Conservation (phyloP, 2,888 invertebrate species). For the Mythimna loreyi region DNA sequence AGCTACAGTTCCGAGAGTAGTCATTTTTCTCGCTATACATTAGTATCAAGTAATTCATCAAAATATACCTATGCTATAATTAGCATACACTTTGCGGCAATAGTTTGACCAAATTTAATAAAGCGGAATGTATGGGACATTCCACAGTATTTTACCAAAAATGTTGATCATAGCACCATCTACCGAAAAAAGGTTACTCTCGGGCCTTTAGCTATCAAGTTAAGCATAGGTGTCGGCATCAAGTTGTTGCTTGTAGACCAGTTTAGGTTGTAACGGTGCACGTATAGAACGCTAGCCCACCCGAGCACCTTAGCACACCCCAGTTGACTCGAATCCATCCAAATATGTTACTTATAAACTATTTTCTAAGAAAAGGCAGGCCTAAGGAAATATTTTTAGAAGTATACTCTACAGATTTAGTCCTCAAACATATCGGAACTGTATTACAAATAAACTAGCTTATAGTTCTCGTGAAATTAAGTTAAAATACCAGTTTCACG, state of each 20-base stretch:
- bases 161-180: too few species aligned
- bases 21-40: too few species aligned
- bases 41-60: too few species aligned
- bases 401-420: constrained; percentile 49
- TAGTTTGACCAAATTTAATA: too few species aligned
- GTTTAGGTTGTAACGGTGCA: constrained; percentile 41
- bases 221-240: constrained; percentile 19
- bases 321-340: constrained; percentile 35
- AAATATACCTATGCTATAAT: too few species aligned
- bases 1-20: too few species aligned
- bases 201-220: too few species aligned
- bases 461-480: constrained; percentile 47
- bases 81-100: too few species aligned
- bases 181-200: too few species aligned
- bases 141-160: too few species aligned
- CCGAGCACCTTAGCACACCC: constrained; percentile 42
- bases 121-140: too few species aligned
- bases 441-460: constrained; percentile 66
- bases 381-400: constrained; percentile 11
- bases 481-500: constrained; percentile 38
- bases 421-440: constrained; percentile 47
- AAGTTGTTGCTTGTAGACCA: constrained; percentile 12
- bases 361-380: constrained; percentile 20
- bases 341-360: constrained; percentile 27
- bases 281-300: constrained; percentile 54